Evolutionary conservation across 37 sponge, comb jelly and placozoan species (phyloP).

Genomic region (Petrosia ficiformis): DNA sequence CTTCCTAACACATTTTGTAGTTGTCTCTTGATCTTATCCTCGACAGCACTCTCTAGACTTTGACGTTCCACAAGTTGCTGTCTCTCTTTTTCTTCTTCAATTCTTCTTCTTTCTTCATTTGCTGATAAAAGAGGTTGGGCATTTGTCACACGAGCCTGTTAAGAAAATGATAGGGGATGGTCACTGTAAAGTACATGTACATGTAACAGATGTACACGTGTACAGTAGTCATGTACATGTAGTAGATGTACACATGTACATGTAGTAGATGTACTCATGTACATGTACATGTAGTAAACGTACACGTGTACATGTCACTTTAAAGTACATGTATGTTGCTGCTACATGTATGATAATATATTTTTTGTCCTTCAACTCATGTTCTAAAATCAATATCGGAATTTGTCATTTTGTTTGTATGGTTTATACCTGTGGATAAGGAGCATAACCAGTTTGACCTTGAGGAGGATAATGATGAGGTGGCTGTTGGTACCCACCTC

Average conservation of each 20-base stretch:
- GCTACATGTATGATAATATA: no score
- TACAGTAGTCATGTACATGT: no score
- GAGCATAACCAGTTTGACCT: constrained; percentile 2
- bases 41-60: constrained; percentile 77
- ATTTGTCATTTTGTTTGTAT: no score
- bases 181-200: no score
- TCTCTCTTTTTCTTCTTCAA: constrained; percentile 19
- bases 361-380: no score
- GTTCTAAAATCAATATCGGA: no score
- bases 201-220: no score
- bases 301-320: no score
- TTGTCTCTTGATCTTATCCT: constrained; percentile 80
- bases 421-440: constrained; percentile 7
- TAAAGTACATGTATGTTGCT: no score
- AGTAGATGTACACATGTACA: no score
- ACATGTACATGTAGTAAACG: no score
- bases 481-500: not conserved
- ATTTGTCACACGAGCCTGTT: not conserved
- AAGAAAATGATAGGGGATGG: not conserved
- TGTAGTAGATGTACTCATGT: no score
- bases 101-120: constrained; percentile 39
- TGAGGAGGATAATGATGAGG: constrained; percentile 2
- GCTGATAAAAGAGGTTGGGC: constrained; percentile 31
- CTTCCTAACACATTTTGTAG: constrained; percentile 59
- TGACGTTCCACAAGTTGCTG: constrained; percentile 45